A percentile compares a stretch with the other conserved stretches of the same genome.
phyloP scores from a whole-genome alignment of 2,797 vertebrate genomes.

The Coregonus ussuriensis region DNA sequence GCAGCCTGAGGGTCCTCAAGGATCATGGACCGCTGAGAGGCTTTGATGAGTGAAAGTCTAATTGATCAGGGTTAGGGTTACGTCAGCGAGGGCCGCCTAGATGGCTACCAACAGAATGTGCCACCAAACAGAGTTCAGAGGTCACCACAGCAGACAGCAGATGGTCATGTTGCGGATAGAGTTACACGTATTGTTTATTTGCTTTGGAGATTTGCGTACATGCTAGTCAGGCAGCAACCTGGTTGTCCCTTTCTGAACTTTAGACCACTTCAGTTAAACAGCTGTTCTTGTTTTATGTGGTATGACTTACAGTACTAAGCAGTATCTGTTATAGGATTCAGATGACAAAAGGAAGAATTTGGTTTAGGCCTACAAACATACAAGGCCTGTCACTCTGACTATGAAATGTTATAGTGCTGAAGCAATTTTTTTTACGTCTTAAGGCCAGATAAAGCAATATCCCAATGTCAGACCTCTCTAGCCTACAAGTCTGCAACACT shows the following conservation, averaged over 20 bases:
- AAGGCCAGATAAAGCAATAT: no score
- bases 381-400: background rate
- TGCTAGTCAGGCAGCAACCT: slow-evolving; percentile 48
- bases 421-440: slow-evolving; percentile 10
- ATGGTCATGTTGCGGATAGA: slow-evolving; percentile 54
- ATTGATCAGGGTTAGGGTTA: slow-evolving; percentile 55
- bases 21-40: slow-evolving; percentile 35
- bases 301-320: slow-evolving; percentile 49
- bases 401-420: slow-evolving; percentile 16
- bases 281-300: slow-evolving; percentile 60
- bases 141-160: slow-evolving; percentile 36
- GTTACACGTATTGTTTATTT: slow-evolving; percentile 67
- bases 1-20: slow-evolving; percentile 30
- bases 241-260: slow-evolving; percentile 51
- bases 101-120: slow-evolving; percentile 33
- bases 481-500: background rate
- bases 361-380: slow-evolving; percentile 41
- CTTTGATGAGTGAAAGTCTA: slow-evolving; percentile 58
- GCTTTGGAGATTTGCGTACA: slow-evolving; percentile 65
- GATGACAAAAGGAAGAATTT: slow-evolving; percentile 56
- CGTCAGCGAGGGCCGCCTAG: slow-evolving; percentile 42
- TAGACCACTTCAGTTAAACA: slow-evolving; percentile 52
- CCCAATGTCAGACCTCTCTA: background rate
- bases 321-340: slow-evolving; percentile 59
- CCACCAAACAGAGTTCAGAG: slow-evolving; percentile 56